Evolutionary conservation across 2,113 vertebrate genomes (phyloP).

Genomic region (Tetrax tetrax): DNA sequence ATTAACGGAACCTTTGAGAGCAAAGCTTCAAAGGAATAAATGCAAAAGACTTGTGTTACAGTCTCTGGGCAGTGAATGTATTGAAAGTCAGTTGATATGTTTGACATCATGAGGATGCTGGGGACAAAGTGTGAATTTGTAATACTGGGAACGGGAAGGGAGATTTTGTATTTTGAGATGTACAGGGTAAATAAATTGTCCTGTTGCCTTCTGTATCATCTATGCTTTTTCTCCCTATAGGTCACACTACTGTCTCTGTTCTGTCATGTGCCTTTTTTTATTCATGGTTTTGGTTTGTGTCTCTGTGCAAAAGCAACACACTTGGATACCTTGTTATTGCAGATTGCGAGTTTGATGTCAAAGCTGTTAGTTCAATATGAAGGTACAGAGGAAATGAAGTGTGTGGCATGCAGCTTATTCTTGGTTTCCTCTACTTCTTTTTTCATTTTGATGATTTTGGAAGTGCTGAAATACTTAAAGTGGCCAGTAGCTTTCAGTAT

Average conservation of each 20-base stretch:
- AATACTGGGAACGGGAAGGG: neutral
- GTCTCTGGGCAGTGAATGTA: neutral
- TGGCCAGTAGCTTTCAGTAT: neutral
- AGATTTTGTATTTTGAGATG: neutral
- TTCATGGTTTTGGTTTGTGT: neutral
- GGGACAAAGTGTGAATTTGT: neutral
- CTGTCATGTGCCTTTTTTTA: neutral
- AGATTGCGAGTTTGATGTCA: neutral
- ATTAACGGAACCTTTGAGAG: neutral
- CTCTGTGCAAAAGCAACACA: neutral
- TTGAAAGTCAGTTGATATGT: neutral
- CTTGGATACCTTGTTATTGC: neutral
- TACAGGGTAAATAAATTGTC: neutral
- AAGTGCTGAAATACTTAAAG: slow-evolving; percentile 10
- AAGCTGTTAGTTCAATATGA: neutral
- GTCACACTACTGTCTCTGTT: neutral
- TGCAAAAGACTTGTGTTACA: neutral
- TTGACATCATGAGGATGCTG: neutral
- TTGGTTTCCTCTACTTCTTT: neutral
- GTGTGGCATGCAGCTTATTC: neutral
- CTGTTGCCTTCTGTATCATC: neutral
- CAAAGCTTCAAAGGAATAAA: neutral
- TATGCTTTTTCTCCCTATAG: neutral
- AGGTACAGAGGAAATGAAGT: neutral
- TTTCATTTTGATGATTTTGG: neutral